Base-by-base conservation (phyloP, 2,888 invertebrate genomes). In the Cryptocephalus moraei region DNA sequence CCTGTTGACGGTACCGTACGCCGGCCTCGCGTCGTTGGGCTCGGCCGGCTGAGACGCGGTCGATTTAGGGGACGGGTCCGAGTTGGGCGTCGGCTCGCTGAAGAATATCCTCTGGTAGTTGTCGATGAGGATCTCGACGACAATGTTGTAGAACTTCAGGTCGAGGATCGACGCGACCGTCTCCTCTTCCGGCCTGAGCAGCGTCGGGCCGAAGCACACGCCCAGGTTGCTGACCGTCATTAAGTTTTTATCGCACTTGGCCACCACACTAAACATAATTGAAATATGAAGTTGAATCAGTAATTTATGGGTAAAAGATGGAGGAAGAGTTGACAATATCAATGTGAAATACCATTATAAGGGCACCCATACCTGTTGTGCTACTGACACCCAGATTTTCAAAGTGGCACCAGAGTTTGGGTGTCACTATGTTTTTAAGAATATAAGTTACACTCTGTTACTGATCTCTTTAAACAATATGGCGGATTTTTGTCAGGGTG, bases 141-240 rank as follows among this genome's bases (percentile, higher is more conserved):
- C 91, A 64, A 97, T 91, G 74, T 97, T 97, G 75, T 93, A 94
- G 77, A 97, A 99, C 75, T 99, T 99, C 59, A 97, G 90, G 73
- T 99, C 95, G 79, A 97, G 87, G 65, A 99, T 96, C 65, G 95
- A 92, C 49, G 97, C 95, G 50, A 99, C 91, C 8, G 95, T 92
- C 75, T 97, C 96, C 68, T 94, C 91, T 75, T 91, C 88, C 8
- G 96, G 91, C 50, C 96, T 79, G 68, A 99, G 77, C 62, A 99
- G 76, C 44, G 96, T 96, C 32, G 97, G 97, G 22, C 96, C 97
- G 74, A 97, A 96, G 70, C 97, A 97, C 45, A 99, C 96, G 3
- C 94, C 95, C 62, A 99, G 77, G 76, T 99, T 99, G 59, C 91
- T 90, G 43, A 91, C 81, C n/a, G 89, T 89, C 97, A 99, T 99